Percentiles rank a stretch among this genome's conserved stretches.
Conservation (phyloP, 2,888 invertebrate species). For the Morinoia aosen region DNA sequence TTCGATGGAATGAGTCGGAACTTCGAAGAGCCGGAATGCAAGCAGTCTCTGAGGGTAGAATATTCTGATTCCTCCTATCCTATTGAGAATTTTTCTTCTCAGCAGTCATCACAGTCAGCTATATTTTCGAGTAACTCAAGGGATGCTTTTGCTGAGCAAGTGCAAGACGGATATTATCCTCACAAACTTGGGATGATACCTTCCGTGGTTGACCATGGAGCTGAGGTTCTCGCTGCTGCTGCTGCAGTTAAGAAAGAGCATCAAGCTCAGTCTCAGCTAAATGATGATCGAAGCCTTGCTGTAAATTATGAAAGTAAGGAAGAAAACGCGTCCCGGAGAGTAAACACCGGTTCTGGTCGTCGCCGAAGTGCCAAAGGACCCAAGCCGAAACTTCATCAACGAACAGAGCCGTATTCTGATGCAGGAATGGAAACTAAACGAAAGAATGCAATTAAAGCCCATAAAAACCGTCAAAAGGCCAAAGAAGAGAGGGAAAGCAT, state of each 20-base stretch:
- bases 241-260: neutral
- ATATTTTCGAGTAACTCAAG: neutral
- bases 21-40: neutral
- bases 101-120: neutral
- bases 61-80: neutral
- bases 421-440: slow-evolving; percentile 65
- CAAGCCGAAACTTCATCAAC: slow-evolving; percentile 63
- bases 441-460: slow-evolving; percentile 68
- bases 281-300: neutral
- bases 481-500: slow-evolving; percentile 57
- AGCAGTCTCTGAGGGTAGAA: neutral
- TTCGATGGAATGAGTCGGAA: neutral
- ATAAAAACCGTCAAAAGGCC: slow-evolving; percentile 67
- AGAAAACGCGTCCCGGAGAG: neutral
- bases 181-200: neutral
- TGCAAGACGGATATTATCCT: neutral
- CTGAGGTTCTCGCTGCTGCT: neutral
- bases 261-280: neutral
- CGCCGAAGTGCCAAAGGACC: neutral
- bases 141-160: neutral
- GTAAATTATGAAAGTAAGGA: neutral
- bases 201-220: neutral
- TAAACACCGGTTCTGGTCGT: neutral
- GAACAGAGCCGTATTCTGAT: slow-evolving; percentile 62
- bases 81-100: neutral